Percentiles rank a stretch among this genome's conserved stretches.
Conservation (phyloP, 2,888 invertebrate genomes). For the Beris morrisii region DNA sequence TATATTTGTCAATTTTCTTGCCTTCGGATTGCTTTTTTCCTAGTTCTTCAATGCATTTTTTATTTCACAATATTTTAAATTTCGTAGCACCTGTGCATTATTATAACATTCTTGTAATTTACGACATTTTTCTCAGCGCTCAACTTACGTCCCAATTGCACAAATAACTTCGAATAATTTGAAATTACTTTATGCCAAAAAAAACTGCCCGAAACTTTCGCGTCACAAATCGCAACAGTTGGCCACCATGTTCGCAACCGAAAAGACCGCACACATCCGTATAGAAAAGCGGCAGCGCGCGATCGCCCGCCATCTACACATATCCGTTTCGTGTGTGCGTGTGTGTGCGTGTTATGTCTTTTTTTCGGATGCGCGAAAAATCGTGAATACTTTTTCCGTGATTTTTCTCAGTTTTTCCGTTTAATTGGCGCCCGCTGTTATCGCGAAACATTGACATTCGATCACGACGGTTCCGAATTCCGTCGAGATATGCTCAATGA, state of each 20-base stretch:
- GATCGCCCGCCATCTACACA: background rate
- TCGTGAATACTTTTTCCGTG: slow-evolving; percentile 30
- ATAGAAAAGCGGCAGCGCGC: slow-evolving; percentile 13
- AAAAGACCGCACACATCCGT: slow-evolving; percentile 11
- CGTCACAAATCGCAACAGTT: slow-evolving; percentile 7
- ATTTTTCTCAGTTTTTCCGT: slow-evolving; percentile 24
- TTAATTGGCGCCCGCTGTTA: slow-evolving; percentile 6
- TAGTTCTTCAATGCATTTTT: no score
- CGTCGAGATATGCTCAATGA: background rate
- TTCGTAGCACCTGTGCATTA: no score
- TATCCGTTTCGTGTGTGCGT: background rate
- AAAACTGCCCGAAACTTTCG: background rate
- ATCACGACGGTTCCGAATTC: background rate
- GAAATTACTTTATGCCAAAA: no score
- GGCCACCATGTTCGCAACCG: slow-evolving; percentile 21
- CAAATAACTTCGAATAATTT: no score
- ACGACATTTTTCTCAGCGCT: no score
- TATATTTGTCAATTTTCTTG: no score
- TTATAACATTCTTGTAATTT: no score
- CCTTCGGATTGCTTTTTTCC: no score
- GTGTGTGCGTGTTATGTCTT: slow-evolving; percentile 34
- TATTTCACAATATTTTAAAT: no score
- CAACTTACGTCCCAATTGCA: no score
- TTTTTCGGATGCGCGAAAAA: slow-evolving; percentile 35
- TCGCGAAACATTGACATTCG: background rate